Base-by-base conservation (phyloP, 2,888 invertebrate species). In the Ectobius pallidus region DNA sequence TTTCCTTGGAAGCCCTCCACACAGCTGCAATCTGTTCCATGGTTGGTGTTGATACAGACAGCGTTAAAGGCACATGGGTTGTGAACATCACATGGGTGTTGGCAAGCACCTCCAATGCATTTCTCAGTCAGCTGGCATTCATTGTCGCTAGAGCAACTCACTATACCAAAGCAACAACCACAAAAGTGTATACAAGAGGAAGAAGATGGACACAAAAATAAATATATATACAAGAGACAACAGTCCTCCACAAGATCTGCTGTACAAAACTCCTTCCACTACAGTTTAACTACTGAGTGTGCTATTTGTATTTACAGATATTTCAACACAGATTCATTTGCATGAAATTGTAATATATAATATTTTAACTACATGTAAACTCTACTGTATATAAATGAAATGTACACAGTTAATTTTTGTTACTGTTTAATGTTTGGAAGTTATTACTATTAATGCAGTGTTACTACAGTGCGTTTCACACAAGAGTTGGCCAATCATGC, bases 111-210 rank as follows among this genome's bases (percentile, higher is more conserved):
- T 83, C 91, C 91, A 84, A 95, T 90, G 86, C 96, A 96, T 81
- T 93, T 93, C 85, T 95, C 94, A 77, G 92, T 92, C 81, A 92
- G 84, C 76, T 89, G 89, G 84, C 96, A 96, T 81, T 96, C 95
- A 82, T 91, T 90, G 85, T 96, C 92, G 82, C 87, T 88, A 82
- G 90, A 89, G 89, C 96, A 96, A 89, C 91, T 91, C 86, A 90
- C 94, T 94, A 86, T 81, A 49, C 22, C 46, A 62, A 34, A 63
- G 63, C 18, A 71, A 63, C 11, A 55, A 69, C 39, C 69, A 67
- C n/a, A 68, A 16, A 52, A 9, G 14, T 68, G 30, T 68, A 68
- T 42, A 68, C 20, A 27, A 49, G 18, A 55, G 69, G 42, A 69
- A 34, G 52, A 46, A 70, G 61, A n/a, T 22, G 34, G 11, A 44